Conservation (phyloP, 1,140 invertebrate genomes). For the Drosophila sucinea region DNA sequence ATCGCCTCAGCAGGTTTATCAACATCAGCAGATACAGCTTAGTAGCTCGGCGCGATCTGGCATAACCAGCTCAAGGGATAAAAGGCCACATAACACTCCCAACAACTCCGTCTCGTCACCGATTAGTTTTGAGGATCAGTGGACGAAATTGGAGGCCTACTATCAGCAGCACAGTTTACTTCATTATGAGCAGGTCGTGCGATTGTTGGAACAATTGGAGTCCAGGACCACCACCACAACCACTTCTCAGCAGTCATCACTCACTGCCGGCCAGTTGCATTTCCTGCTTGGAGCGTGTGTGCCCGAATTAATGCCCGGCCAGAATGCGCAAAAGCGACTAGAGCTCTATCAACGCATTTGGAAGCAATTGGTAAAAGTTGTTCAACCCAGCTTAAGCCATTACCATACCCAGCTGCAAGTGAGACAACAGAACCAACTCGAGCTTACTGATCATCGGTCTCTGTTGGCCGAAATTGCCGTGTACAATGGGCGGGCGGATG, state of each 20-base stretch:
- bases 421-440: constrained; percentile 53
- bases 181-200: constrained; percentile 50
- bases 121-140: constrained; percentile 36
- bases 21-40: not conserved
- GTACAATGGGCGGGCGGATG: constrained; percentile 43
- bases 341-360: constrained; percentile 60
- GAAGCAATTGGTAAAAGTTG: constrained; percentile 52
- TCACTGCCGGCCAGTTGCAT: constrained; percentile 51
- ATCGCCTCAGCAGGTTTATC: not conserved
- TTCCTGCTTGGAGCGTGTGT: constrained; percentile 70
- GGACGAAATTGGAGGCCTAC: constrained; percentile 56
- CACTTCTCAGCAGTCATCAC: not conserved
- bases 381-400: constrained; percentile 47
- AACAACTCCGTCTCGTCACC: not conserved
- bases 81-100: not conserved
- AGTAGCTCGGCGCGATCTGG: not conserved
- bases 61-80: not conserved
- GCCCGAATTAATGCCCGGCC: constrained; percentile 60
- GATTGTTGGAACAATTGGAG: constrained; percentile 47
- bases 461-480: constrained; percentile 63
- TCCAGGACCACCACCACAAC: too few relatives aligned
- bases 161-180: constrained; percentile 63
- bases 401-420: constrained; percentile 66
- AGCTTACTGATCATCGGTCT: constrained; percentile 52
- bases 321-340: constrained; percentile 41